These are phyloP conservation scores for Desmophyllum pertusum DNA, from an alignment of 92 coral and sea anemone genomes.

Conservation along the genomic window DNA sequence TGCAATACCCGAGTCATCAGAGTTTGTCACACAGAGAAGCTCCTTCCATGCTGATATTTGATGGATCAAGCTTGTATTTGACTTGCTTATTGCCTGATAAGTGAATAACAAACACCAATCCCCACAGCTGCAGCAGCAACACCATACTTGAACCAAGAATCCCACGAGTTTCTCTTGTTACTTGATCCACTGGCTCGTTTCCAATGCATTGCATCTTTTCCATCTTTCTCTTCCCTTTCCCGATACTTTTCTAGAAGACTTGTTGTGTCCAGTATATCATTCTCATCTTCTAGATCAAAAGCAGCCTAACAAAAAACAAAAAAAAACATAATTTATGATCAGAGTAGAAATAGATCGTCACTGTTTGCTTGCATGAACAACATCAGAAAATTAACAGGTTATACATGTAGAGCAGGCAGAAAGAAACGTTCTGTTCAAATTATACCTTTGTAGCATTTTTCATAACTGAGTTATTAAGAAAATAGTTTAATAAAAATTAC, in stretches of 20 bases:
- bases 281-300: slow-evolving; percentile 67
- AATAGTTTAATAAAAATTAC: too few species aligned
- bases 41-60: not conserved
- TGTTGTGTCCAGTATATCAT: slow-evolving; percentile 65
- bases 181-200: slow-evolving; percentile 45
- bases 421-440: too few species aligned
- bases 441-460: too few species aligned
- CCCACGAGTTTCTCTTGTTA: slow-evolving; percentile 65
- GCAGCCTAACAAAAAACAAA: slow-evolving; percentile 60
- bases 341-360: too few species aligned
- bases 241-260: slow-evolving; percentile 70
- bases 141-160: slow-evolving; percentile 82
- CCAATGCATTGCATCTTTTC: slow-evolving; percentile 37
- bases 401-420: too few species aligned
- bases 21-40: not conserved
- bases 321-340: not conserved
- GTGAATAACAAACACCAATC: slow-evolving; percentile 80
- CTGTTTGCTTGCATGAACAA: too few species aligned
- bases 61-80: too few species aligned
- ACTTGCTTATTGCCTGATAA: slow-evolving; percentile 54
- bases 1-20: not conserved
- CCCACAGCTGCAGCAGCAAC: slow-evolving; percentile 95
- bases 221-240: slow-evolving; percentile 65
- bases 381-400: too few species aligned
- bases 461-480: too few species aligned